A percentile compares a stretch with the other conserved stretches of the same genome.
phyloP scores from a whole-genome alignment of 2,888 invertebrate genomes.

The Ormyrus rosae region DNA sequence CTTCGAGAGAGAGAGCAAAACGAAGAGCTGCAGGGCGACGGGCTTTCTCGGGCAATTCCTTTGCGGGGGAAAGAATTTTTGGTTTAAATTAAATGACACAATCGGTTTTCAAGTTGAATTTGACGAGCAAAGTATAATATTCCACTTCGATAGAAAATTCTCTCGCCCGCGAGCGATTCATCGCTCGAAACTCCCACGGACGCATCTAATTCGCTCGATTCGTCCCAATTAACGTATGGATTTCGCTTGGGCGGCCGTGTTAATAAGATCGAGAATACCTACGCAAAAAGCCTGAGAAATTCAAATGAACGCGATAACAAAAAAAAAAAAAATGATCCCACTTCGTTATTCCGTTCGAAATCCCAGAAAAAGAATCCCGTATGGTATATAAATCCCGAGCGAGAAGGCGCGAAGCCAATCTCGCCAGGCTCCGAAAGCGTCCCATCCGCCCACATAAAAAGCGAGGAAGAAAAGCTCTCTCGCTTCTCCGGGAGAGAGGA shows the following conservation, averaged over 20 bases:
- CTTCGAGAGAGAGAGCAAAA: constrained; percentile 46
- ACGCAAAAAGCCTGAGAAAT: not conserved
- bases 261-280: not conserved
- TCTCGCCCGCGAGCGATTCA: not conserved
- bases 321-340: no score
- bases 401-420: constrained; percentile 9
- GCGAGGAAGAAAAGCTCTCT: not conserved
- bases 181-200: constrained; percentile 22
- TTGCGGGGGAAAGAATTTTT: no score
- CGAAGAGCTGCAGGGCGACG: not conserved
- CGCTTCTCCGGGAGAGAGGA: not conserved
- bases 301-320: not conserved
- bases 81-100: no score
- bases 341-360: no score
- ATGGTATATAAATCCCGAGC: not conserved
- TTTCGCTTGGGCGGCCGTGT: not conserved
- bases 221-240: constrained; percentile 1
- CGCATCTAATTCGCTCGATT: constrained; percentile 3
- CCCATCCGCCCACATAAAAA: not conserved
- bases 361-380: no score
- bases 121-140: not conserved
- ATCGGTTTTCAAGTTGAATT: no score
- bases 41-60: no score
- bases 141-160: not conserved
- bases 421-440: not conserved